A percentile compares a stretch with the other conserved stretches of the same genome.
phyloP scores from a whole-genome alignment of 2,113 vertebrate genomes.

The Crocuta crocuta region DNA sequence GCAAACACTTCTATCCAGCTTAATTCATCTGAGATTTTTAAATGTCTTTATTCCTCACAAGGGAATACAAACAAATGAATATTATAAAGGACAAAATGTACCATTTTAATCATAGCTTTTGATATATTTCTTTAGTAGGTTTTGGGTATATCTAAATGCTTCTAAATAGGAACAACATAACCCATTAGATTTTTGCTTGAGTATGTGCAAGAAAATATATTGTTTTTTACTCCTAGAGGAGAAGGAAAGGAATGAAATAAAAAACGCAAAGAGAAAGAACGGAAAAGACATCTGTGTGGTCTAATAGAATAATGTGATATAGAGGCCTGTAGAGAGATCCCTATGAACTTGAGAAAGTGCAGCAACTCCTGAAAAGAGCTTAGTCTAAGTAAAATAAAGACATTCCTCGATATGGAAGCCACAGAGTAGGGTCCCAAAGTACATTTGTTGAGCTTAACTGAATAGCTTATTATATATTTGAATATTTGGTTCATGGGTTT shows the following conservation, averaged over 20 bases:
- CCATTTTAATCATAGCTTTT: neutral
- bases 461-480: neutral
- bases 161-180: conserved; percentile 1
- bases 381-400: neutral
- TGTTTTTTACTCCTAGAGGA: conserved; percentile 11
- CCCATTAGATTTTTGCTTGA: neutral
- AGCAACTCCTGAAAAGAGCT: neutral
- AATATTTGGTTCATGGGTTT: neutral
- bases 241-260: neutral
- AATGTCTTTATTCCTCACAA: neutral
- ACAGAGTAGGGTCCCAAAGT: neutral
- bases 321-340: neutral
- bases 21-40: neutral
- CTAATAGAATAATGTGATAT: neutral
- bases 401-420: neutral
- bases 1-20: neutral
- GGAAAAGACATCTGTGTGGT: conserved; percentile 17
- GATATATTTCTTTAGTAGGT: neutral
- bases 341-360: neutral
- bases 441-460: neutral
- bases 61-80: neutral
- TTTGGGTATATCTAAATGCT: conserved; percentile 9
- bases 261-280: neutral
- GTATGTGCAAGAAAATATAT: neutral
- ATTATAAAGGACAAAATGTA: neutral